phyloP scores from a whole-genome alignment of 2,888 invertebrate species.

The Nemapogon koenigi region DNA sequence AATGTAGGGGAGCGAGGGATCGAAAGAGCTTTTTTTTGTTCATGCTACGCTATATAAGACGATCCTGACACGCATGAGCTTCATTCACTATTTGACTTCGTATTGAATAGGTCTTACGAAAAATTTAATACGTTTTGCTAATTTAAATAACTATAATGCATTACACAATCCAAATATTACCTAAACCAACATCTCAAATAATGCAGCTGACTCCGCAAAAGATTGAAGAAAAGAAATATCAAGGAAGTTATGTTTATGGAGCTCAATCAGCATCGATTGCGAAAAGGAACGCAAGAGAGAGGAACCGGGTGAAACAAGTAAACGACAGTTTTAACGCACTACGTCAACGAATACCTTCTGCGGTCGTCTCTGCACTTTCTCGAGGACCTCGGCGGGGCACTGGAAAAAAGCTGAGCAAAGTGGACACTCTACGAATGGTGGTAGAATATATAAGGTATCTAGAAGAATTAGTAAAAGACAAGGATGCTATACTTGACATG shows the following conservation, averaged over 20 bases:
- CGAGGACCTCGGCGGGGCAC: constrained; percentile 75
- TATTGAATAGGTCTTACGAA: constrained; percentile 2
- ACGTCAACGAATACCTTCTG: constrained; percentile 82
- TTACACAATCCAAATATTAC: too few relatives aligned
- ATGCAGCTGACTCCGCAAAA: too few relatives aligned
- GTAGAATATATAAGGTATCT: constrained; percentile 89
- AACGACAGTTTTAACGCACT: constrained; percentile 91
- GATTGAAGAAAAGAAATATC: constrained; percentile 57
- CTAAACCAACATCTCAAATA: too few relatives aligned
- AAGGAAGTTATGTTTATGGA: constrained; percentile 60
- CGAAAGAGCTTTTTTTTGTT: constrained; percentile 42
- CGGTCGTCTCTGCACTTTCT: constrained; percentile 72
- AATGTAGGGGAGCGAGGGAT: constrained; percentile 42
- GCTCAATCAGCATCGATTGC: constrained; percentile 85
- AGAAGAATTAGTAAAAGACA: constrained; percentile 76
- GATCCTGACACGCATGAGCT: constrained; percentile 27
- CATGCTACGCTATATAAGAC: constrained; percentile 42
- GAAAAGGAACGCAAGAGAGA: constrained; percentile 90
- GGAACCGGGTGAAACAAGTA: constrained; percentile 94
- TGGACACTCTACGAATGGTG: constrained; percentile 88
- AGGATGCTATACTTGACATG: constrained; percentile 60
- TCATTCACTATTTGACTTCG: constrained; percentile 42
- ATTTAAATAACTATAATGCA: too few relatives aligned
- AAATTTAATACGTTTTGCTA: too few relatives aligned
- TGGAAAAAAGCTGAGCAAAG: constrained; percentile 86